phyloP scores from a whole-genome alignment of 2,113 vertebrate genomes.

The Pseudorectes ferrugineus region DNA sequence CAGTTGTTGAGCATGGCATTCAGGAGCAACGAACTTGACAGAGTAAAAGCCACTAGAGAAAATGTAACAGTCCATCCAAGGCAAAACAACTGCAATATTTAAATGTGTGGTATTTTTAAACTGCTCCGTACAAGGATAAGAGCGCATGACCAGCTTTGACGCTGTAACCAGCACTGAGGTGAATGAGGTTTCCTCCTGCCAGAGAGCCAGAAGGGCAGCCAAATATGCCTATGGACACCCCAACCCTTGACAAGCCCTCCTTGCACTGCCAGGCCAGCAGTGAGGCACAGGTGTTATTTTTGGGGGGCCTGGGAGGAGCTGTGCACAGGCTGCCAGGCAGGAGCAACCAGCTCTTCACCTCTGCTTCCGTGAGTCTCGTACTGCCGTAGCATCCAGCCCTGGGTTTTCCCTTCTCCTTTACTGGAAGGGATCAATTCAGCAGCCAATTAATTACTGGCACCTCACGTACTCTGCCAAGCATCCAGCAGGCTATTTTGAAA shows the following conservation, averaged over 20 bases:
- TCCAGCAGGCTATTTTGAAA: conserved; percentile 12
- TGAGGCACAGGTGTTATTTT: not conserved
- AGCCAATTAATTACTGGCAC: conserved; percentile 36
- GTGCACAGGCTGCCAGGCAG: not conserved
- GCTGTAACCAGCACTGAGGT: not conserved
- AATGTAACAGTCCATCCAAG: not conserved
- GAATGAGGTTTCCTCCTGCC: not conserved
- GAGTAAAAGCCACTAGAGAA: not conserved
- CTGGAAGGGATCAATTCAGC: conserved; percentile 37
- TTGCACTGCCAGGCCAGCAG: not conserved
- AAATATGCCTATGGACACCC: not conserved
- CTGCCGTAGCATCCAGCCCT: not conserved
- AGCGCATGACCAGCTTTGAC: not conserved
- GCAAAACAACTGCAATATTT: not conserved
- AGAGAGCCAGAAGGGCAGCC: not conserved
- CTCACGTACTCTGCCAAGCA: not conserved
- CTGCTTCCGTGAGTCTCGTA: rapidly evolving
- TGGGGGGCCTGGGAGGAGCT: not conserved
- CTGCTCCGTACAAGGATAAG: not conserved
- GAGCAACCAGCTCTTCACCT: not conserved
- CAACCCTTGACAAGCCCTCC: not conserved
- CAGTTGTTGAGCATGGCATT: not conserved
- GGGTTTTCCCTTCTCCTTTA: not conserved
- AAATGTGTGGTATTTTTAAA: not conserved
- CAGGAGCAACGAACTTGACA: not conserved